Evolutionary conservation across 2,797 vertebrate genomes (phyloP), one percentile per base, ranked within the genome.

Genomic region (Simalia tracyae): DNA sequence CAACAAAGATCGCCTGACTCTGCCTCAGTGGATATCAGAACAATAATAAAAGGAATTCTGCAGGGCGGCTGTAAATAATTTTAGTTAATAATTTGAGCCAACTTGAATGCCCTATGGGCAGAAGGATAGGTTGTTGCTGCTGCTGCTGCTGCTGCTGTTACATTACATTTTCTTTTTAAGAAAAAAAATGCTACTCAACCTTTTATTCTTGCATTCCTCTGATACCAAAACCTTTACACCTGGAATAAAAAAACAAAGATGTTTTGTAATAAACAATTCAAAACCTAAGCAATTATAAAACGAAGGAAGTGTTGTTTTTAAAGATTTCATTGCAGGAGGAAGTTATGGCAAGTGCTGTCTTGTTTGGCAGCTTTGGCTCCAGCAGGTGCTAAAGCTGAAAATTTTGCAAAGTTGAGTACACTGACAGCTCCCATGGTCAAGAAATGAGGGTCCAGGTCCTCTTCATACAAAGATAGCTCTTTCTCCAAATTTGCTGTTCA

Each of bases 211-310:
- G 57, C 68, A 90, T 4, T 60, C 4, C 4, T 24, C 4, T 19
- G 28, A 36, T 12, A 24, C 59, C 57, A 68, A 54, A 89, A 57
- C 66, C 28, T 22, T 28, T 84, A 84, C n/a, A 59, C 68, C 88
- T 64, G 89, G n/a, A 92, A 92, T 56, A 17, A 85, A 89, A 63
- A 5, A 5, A 56, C 31, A 0, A 3, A 4, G n/a, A 50, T 68
- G 8, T 1, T 91, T 91, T 0, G 2, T 10, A 1, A 31, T 57
- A 14, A n/a, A 5, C 0, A 42, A 26, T 0, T 0, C 0, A 91
- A 57, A 64, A 5, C 72, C 72, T 81, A 59, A 3, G 2, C 9
- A 22, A 31, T 36, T 22, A 59, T 86, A 86, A 22, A 72, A 89
- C 4, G 5, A n/a, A 90, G 60, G 22, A 89, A 90, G 57, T 19